phyloP scores from a whole-genome alignment of 2,888 invertebrate genomes.

The Leptura quadrifasciata region DNA sequence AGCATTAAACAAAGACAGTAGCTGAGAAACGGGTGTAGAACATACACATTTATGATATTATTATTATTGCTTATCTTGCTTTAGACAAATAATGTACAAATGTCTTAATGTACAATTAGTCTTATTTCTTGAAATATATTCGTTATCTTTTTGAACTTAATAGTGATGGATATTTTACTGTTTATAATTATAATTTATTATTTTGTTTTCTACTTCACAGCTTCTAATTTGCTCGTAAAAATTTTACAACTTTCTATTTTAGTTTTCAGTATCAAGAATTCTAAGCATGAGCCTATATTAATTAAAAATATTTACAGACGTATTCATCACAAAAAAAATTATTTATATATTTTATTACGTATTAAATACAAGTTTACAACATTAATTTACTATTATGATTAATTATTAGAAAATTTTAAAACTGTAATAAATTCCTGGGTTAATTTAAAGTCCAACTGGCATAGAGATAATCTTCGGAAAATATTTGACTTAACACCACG shows the following conservation, averaged over 20 bases:
- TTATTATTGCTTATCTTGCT: too few relatives aligned
- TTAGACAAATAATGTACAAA: too few relatives aligned
- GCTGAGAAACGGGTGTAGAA: too few relatives aligned
- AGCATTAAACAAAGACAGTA: too few relatives aligned
- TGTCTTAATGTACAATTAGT: too few relatives aligned
- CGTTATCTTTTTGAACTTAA: too few relatives aligned
- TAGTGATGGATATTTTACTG: too few relatives aligned
- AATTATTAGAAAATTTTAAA: constrained; percentile 6
- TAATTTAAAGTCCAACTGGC: constrained; percentile 44
- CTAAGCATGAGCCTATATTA: not conserved
- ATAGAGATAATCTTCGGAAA: constrained; percentile 59
- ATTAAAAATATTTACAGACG: not conserved
- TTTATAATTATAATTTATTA: too few relatives aligned
- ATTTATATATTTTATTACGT: not conserved
- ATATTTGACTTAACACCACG: constrained; percentile 64
- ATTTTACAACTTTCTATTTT: constrained; percentile 1
- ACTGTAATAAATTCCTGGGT: constrained; percentile 25
- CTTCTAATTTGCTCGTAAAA: not conserved
- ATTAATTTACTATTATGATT: constrained; percentile 9
- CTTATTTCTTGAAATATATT: too few relatives aligned
- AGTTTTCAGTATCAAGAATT: not conserved
- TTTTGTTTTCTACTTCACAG: too few relatives aligned
- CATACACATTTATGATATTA: too few relatives aligned
- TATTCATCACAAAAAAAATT: not conserved
- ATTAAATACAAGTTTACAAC: not conserved